Evolutionary conservation across 2,888 invertebrate genomes (phyloP).

Genomic region (Glyphotaelius pellucidus): DNA sequence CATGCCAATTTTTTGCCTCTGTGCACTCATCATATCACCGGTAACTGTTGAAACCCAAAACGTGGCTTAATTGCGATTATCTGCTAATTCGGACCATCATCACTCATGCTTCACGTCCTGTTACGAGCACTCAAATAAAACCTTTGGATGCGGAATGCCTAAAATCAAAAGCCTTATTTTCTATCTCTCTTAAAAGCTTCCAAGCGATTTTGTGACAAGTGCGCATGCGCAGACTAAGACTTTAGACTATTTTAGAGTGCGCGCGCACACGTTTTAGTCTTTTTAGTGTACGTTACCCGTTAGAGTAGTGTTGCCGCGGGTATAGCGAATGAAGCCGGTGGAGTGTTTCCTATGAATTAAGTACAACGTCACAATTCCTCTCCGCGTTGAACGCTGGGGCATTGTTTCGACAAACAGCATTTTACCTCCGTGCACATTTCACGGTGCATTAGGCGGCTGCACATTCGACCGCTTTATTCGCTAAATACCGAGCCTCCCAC

Average conservation of each 20-base stretch:
- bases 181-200: neutral
- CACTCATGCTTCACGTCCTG: neutral
- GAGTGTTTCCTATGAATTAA: constrained; percentile 38
- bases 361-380: constrained; percentile 32
- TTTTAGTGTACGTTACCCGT: neutral
- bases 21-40: neutral
- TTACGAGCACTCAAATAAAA: neutral
- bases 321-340: neutral
- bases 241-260: neutral
- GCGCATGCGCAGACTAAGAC: neutral
- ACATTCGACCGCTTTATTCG: constrained; percentile 51
- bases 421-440: constrained; percentile 50
- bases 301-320: neutral
- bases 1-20: neutral
- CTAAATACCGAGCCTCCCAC: constrained; percentile 40
- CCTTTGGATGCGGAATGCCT: neutral
- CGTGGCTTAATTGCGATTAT: neutral
- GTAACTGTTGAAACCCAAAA: neutral
- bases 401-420: constrained; percentile 44
- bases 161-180: neutral
- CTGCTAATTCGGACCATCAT: constrained; percentile 13
- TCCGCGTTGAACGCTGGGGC: constrained; percentile 13
- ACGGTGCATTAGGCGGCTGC: constrained; percentile 47
- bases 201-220: neutral
- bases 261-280: neutral